Evolutionary conservation across 2,113 vertebrate species (phyloP), one percentile per base, ranked within the genome.

Genomic region (Paratilapia polleni): DNA sequence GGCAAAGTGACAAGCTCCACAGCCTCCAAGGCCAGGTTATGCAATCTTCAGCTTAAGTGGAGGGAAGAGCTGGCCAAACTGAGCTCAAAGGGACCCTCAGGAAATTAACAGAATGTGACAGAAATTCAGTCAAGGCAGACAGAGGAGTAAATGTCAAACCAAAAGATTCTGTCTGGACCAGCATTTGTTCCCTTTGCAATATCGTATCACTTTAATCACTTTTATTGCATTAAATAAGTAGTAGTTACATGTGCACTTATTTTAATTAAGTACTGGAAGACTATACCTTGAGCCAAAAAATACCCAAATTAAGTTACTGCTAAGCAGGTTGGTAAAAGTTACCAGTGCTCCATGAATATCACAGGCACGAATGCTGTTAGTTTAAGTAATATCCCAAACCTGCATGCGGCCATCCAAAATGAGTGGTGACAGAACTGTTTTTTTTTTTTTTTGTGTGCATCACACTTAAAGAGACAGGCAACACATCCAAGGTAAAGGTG

Each of bases 1-100:
- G 60, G 66, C 11, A 64, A 78, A 47, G 8, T 61, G 77, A 89
- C 86, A 89, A 70, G 66, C 34, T 83, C 66, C 74, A 87, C 57
- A 87, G 56, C 36, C 61, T 87, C 66, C 43, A 90, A 82, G 57
- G 60, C 61, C 43, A 77, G 83, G 77, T 92, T 91, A 89, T 85
- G 20, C 83, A 88, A 88, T 81, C 68, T 81, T 81, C 58, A 78
- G 64, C 73, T 52, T 57, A 89, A 85, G 78, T 79, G 77, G 81
- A 22, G 77, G 82, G 41, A 80, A 70, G 62, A 89, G 47, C 9
- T 52, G 54, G 78, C 68, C 84, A 89, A 86, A 81, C 74, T 68
- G 47, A 82, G 47, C 66, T 75, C 22, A 83, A 61, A 84, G 24
- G 36, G 38, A 74, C 24, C 84, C 58, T 60, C 66, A 36, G 62